Evolutionary conservation across 2,797 vertebrate genomes (phyloP).

Genomic region (Capromys pilorides): DNA sequence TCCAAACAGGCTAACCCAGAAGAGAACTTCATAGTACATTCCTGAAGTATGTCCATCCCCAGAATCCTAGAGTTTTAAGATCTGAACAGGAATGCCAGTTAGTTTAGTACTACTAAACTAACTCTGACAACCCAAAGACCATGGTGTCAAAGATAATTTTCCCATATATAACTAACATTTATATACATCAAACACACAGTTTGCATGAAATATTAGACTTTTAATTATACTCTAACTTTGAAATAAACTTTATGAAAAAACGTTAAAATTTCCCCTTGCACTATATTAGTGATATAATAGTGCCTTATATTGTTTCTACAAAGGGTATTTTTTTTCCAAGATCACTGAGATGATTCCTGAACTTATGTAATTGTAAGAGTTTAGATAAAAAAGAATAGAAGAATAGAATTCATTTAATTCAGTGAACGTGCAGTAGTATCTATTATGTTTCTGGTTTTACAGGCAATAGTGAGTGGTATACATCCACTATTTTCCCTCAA

Average conservation of each 20-base stretch:
- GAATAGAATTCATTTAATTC: constrained; percentile 52
- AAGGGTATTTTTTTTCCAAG: background rate
- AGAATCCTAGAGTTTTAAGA: background rate
- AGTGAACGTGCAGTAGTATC: background rate
- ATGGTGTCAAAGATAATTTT: constrained; percentile 28
- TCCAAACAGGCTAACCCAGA: constrained; percentile 11
- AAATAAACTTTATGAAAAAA: constrained; percentile 50
- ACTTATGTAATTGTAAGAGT: constrained; percentile 51
- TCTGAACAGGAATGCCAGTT: background rate
- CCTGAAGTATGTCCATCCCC: background rate
- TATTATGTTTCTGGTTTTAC: constrained; percentile 26
- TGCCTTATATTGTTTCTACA: background rate
- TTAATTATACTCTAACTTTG: background rate
- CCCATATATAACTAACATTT: background rate
- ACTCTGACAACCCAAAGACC: constrained; percentile 4
- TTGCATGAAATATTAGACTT: background rate
- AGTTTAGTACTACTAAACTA: background rate
- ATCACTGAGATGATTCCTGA: background rate
- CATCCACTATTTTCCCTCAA: background rate
- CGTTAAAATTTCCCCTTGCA: background rate
- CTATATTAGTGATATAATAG: background rate
- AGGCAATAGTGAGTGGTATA: background rate
- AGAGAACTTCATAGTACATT: constrained; percentile 9
- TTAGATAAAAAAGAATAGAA: constrained; percentile 20
- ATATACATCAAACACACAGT: background rate